phyloP scores from a whole-genome alignment of 2,113 vertebrate species.

The Phyllopteryx taeniolatus region DNA sequence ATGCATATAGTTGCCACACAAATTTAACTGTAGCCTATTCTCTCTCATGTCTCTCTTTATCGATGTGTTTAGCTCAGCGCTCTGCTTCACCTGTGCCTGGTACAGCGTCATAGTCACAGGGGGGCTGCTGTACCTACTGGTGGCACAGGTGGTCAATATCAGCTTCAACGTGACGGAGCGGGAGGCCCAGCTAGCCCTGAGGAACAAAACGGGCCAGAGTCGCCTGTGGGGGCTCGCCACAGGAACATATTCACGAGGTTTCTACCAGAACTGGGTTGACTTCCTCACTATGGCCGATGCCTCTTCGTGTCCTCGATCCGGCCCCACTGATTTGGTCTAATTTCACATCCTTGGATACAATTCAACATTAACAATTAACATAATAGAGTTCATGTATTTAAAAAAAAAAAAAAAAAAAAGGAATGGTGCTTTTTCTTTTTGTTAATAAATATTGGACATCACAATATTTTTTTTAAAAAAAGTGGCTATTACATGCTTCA shows the following conservation, averaged over 20 bases:
- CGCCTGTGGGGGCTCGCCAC: constrained; percentile 85
- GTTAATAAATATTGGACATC: not conserved
- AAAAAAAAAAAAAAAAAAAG: not conserved
- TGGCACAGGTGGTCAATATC: constrained; percentile 89
- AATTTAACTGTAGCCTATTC: not conserved
- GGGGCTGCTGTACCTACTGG: constrained; percentile 85
- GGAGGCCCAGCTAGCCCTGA: constrained; percentile 86
- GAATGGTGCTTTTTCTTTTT: not conserved
- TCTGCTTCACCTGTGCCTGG: constrained; percentile 95
- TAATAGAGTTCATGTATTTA: not conserved
- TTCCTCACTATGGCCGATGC: constrained; percentile 81
- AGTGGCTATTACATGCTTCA: not conserved
- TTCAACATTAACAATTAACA: not conserved
- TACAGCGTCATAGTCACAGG: constrained; percentile 88
- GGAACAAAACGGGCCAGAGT: constrained; percentile 80
- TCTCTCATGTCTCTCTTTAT: not conserved
- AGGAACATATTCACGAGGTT: constrained; percentile 83
- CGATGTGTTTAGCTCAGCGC: constrained; percentile 79
- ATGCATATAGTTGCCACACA: not conserved
- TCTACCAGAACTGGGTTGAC: constrained; percentile 87
- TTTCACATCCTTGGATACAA: constrained; percentile 7
- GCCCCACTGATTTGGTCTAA: constrained; percentile 79
- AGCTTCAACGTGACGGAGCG: constrained; percentile 94
- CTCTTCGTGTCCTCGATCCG: constrained; percentile 40
- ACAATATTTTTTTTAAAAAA: not conserved